A percentile compares a stretch with the other conserved stretches of the same genome.
Evolutionary conservation across 2,113 vertebrate genomes (phyloP).

Genomic region (Mus spicilegus): DNA sequence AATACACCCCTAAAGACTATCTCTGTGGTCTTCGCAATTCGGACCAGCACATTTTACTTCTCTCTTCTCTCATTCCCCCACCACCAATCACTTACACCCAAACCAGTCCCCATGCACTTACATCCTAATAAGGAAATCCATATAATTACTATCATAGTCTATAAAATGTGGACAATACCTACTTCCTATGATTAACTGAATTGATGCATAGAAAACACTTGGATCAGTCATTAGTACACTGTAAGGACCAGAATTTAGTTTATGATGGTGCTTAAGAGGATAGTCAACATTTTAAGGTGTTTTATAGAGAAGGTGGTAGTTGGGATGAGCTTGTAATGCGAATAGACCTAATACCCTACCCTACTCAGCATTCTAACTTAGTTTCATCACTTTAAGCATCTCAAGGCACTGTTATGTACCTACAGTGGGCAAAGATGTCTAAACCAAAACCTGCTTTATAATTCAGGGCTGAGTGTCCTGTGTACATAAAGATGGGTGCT

Average conservation of each 20-base stretch:
- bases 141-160: no score
- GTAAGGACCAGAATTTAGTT: not conserved
- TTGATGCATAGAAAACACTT: not conserved
- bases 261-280: not conserved
- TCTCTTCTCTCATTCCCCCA: fast-evolving
- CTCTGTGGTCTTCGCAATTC: not conserved
- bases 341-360: not conserved
- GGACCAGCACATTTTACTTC: not conserved
- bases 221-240: not conserved
- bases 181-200: not conserved
- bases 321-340: not conserved
- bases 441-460: not conserved
- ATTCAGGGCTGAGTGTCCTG: not conserved
- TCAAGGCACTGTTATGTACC: not conserved
- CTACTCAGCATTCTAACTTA: not conserved
- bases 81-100: not conserved
- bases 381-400: not conserved
- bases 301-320: not conserved
- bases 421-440: not conserved
- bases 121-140: not conserved
- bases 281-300: not conserved
- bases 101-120: not conserved
- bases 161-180: not conserved
- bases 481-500: not conserved
- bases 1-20: not conserved